Conservation (phyloP, 2,113 vertebrate genomes). For the Rhinolophus sinicus region DNA sequence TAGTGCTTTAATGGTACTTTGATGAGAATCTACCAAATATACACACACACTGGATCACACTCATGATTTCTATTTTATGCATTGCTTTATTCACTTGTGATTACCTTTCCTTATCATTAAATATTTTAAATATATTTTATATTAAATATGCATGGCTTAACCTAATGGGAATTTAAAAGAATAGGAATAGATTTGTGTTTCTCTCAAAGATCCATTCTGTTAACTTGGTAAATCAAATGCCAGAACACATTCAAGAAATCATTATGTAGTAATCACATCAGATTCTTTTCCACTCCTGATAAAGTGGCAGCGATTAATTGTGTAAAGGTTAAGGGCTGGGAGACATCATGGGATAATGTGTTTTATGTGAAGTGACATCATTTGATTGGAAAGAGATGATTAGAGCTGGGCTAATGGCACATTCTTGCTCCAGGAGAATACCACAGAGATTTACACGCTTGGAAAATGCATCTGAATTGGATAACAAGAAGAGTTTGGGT, state of each 20-base stretch:
- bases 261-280: background rate
- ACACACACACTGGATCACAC: background rate
- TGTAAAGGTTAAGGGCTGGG: background rate
- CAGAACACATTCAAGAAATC: background rate
- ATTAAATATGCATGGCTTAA: background rate
- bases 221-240: background rate
- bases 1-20: background rate
- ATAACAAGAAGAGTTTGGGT: slow-evolving; percentile 12
- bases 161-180: background rate
- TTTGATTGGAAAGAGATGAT: background rate
- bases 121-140: background rate
- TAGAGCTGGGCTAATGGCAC: background rate
- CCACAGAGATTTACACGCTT: background rate
- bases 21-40: background rate
- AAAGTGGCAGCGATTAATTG: background rate
- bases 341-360: background rate
- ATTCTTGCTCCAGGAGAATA: background rate
- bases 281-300: slow-evolving; percentile 8
- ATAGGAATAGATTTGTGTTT: background rate
- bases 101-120: background rate
- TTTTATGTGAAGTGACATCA: slow-evolving; percentile 39
- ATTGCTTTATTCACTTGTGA: background rate
- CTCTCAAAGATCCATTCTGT: background rate
- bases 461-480: background rate
- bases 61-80: background rate